Evolutionary conservation across 2,888 invertebrate species (phyloP), one percentile per base, ranked within the genome.

Genomic region (Cheilosia variabilis): DNA sequence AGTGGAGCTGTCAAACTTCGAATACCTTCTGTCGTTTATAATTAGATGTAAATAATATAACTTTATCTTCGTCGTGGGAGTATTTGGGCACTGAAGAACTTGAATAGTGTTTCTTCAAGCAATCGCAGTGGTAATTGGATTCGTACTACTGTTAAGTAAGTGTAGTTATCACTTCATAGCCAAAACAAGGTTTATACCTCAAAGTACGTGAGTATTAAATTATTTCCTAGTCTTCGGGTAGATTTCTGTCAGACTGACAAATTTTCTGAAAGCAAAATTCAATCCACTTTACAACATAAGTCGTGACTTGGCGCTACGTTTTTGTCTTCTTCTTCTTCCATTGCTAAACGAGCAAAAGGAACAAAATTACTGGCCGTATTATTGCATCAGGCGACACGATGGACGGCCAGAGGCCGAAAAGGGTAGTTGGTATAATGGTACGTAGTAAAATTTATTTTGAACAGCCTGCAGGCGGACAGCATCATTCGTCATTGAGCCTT

Each of bases 221-320:
- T 78, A 68, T 63, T 83, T 73, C 73, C 68, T 73, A 73, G 83
- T 73, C 63, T 68, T 73, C 41, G 73, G 19, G 72, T 78, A 63
- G 73, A 68, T 83, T 83, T 83, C 73, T 78, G 83, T 72, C 83
- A 73, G 68, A 73, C 83, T 77, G 82, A 83, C 83, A 83, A 83
- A 83, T 83, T 78, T 78, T 55, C 82, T 77, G 50, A 76, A 76
- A 76, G 65, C 43, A 41, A 82, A 72, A 82, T 73, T 78, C 72
- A 72, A 83, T 57, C 58, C 62, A 78, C 72, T 83, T 83, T 78
- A 73, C 83, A 83, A 78, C 62, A 77, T 45, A 62, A 77, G 73
- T 89, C 89, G 89, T 89, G 89, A 89, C 89, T 89, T 87, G 89
- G 89, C 89, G 89, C 88, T 88, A 86, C 34, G 45, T 68, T 83